A percentile compares a stretch with the other conserved stretches of the same genome.
Conservation (phyloP, 2,888 invertebrate genomes). For the Diarsia rubi region DNA sequence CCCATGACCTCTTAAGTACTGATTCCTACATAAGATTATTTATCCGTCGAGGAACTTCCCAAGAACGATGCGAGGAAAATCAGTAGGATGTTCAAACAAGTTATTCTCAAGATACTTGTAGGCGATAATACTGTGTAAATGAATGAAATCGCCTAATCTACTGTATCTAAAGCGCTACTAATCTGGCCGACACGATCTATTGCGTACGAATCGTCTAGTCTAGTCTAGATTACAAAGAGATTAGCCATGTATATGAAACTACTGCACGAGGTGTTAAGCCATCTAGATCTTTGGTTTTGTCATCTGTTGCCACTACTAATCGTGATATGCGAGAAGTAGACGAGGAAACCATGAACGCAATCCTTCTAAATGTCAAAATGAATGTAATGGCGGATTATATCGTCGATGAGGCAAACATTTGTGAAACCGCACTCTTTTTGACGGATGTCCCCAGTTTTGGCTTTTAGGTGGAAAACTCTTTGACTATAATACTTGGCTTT, state of each 20-base stretch:
- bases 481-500: neutral
- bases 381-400: neutral
- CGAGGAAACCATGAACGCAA: neutral
- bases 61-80: constrained; percentile 34
- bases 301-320: neutral
- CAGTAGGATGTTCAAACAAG: constrained; percentile 23
- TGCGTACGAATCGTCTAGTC: constrained; percentile 48
- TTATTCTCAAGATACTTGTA: constrained; percentile 27
- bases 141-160: constrained; percentile 50
- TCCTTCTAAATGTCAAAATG: neutral
- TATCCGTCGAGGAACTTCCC: constrained; percentile 11
- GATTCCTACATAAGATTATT: constrained; percentile 41
- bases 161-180: constrained; percentile 54
- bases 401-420: neutral
- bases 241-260: constrained; percentile 22
- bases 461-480: neutral
- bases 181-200: constrained; percentile 49
- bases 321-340: neutral
- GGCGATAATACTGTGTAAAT: constrained; percentile 45
- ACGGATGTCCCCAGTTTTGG: neutral
- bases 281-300: constrained; percentile 14
- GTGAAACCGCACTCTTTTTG: neutral
- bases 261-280: constrained; percentile 11
- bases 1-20: constrained; percentile 12
- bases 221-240: constrained; percentile 48